Evolutionary conservation across 2,113 vertebrate species (phyloP).

Genomic region (Smithornis capensis): DNA sequence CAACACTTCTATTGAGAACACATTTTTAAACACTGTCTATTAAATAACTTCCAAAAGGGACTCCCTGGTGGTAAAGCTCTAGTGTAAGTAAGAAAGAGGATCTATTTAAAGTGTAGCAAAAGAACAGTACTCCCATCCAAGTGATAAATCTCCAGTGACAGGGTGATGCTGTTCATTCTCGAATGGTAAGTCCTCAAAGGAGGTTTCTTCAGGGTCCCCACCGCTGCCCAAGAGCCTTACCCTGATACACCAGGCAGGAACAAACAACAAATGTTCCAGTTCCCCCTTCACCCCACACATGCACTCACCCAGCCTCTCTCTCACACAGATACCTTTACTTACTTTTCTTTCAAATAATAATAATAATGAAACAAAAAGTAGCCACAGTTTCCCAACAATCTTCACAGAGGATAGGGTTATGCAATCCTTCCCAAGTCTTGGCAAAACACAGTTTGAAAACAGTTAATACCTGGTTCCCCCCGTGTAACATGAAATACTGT

Average conservation of each 20-base stretch:
- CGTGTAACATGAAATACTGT: not conserved
- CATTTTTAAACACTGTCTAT: not conserved
- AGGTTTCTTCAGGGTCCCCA: not conserved
- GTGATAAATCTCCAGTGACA: not conserved
- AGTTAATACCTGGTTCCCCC: not conserved
- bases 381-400: not conserved
- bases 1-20: not conserved
- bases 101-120: not conserved
- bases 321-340: not conserved
- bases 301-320: not conserved
- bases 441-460: not conserved
- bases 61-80: not conserved
- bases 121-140: not conserved
- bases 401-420: not conserved
- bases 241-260: not conserved
- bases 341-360: not conserved
- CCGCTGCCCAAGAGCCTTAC: not conserved
- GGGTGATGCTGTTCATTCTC: not conserved
- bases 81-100: not conserved
- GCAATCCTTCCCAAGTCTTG: not conserved
- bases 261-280: not conserved
- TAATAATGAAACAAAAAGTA: not conserved
- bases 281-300: fast-evolving
- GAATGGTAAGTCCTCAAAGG: not conserved
- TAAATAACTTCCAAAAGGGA: not conserved